These are phyloP conservation scores for Drosophila punjabiensis DNA, from an alignment of 1,140 invertebrate genomes.

Conservation along the genomic window DNA sequence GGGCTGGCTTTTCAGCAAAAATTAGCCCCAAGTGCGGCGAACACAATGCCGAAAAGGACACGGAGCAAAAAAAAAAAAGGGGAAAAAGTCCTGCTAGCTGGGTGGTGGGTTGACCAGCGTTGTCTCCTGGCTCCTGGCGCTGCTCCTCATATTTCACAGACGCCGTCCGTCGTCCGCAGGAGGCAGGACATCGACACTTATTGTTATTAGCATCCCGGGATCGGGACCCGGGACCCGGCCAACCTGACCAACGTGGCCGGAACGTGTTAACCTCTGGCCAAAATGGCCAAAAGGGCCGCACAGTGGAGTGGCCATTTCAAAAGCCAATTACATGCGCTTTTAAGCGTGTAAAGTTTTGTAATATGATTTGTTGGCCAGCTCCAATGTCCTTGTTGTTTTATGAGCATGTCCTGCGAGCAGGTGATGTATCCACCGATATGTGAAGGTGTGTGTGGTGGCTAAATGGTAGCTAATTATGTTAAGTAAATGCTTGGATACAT, in stretches of 20 bases:
- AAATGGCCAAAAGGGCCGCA: background rate
- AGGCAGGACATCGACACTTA: conserved; percentile 73
- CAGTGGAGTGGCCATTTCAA: conserved; percentile 66
- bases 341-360: conserved; percentile 84
- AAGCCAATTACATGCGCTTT: conserved; percentile 83
- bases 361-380: conserved; percentile 75
- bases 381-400: conserved; percentile 42
- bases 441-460: background rate
- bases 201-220: conserved; percentile 78
- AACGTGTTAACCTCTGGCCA: conserved; percentile 76
- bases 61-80: background rate
- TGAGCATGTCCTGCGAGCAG: conserved; percentile 25
- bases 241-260: conserved; percentile 23
- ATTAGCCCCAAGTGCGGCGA: conserved; percentile 47
- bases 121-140: conserved; percentile 35
- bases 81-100: conserved; percentile 1
- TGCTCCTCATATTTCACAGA: conserved; percentile 77
- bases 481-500: background rate
- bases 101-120: conserved; percentile 22
- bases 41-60: conserved; percentile 21
- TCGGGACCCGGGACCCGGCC: conserved; percentile 23
- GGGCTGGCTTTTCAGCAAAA: conserved; percentile 34
- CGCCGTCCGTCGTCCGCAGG: conserved; percentile 49
- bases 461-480: background rate
- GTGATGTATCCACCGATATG: background rate